These are phyloP conservation scores for Bolborhynchus lineola DNA, from an alignment of 2,113 vertebrate genomes.

Conservation along the genomic window DNA sequence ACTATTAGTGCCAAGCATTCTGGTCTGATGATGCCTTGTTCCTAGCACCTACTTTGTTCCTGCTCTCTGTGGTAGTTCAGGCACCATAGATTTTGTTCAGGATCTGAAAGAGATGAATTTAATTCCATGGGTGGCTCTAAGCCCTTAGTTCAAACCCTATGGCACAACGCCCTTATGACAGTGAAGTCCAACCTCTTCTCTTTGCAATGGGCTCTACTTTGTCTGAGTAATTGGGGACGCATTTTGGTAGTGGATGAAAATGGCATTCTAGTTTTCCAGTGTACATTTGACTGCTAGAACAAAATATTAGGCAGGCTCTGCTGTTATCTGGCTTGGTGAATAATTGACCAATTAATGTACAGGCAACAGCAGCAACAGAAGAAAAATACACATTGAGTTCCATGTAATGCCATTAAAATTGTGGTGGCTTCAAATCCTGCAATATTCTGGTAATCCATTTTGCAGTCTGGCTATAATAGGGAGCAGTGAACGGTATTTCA, in stretches of 20 bases:
- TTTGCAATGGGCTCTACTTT: neutral
- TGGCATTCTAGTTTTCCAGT: neutral
- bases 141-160: neutral
- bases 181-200: neutral
- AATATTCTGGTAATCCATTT: neutral
- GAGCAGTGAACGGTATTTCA: neutral
- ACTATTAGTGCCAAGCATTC: neutral
- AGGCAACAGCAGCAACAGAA: neutral
- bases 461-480: neutral
- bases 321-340: neutral
- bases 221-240: neutral
- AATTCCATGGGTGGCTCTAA: fast-evolving
- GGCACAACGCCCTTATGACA: neutral
- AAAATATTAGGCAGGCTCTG: neutral
- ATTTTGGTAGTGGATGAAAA: neutral
- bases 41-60: neutral
- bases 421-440: neutral
- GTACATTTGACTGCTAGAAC: neutral
- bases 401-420: neutral
- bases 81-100: neutral
- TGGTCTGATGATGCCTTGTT: neutral
- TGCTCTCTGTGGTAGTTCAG: neutral
- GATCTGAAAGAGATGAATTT: neutral
- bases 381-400: neutral
- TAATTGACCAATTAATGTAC: neutral